Percentiles rank a stretch among this genome's conserved stretches.
Conservation (phyloP, 2,797 vertebrate species). For the Poeciliopsis infans region DNA sequence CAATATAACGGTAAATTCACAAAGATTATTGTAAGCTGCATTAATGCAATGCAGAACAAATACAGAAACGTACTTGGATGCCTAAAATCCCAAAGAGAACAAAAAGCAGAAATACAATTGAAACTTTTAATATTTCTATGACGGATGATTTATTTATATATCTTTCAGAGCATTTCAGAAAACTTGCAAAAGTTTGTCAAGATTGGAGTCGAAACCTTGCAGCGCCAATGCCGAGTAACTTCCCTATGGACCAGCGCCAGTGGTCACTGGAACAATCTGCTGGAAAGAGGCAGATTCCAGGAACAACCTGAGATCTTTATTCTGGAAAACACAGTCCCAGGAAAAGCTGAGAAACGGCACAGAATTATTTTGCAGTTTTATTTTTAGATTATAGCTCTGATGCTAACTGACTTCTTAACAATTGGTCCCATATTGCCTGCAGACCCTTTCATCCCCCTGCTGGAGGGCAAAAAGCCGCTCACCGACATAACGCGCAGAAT, state of each 20-base stretch:
- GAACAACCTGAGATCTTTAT: background rate
- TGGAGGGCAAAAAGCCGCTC: too few species aligned
- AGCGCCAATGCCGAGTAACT: background rate
- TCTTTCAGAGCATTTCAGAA: background rate
- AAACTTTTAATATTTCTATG: background rate
- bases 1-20: background rate
- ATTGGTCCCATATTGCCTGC: background rate
- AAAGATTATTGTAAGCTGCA: background rate
- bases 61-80: background rate
- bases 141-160: background rate
- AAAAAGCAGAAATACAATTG: background rate
- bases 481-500: too few species aligned
- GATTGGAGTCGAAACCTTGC: background rate
- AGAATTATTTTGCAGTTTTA: background rate
- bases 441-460: too few species aligned
- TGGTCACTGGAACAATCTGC: background rate
- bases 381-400: background rate
- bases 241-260: background rate
- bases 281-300: background rate
- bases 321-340: background rate
- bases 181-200: background rate
- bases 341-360: background rate
- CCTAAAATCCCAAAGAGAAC: background rate
- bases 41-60: background rate
- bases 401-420: background rate